A percentile compares a stretch with the other conserved stretches of the same genome.
Evolutionary conservation across 2,888 invertebrate species (phyloP).

Genomic region (Orthosia gracilis): DNA sequence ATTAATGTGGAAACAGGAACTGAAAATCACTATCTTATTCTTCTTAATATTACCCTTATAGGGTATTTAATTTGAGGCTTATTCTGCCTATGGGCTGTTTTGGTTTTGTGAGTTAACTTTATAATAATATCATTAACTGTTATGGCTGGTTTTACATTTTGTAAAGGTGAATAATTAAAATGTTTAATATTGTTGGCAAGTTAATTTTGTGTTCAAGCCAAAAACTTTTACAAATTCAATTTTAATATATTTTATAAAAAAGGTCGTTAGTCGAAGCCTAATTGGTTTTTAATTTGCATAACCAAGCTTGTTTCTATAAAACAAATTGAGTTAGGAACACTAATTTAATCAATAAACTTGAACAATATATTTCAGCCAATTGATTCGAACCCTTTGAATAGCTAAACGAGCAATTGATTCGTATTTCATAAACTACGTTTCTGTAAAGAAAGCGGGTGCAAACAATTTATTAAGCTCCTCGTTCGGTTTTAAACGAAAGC

Average conservation of each 20-base stretch:
- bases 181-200: slow-evolving; percentile 16
- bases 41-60: too few species aligned
- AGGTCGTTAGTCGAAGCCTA: slow-evolving; percentile 10
- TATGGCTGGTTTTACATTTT: neutral
- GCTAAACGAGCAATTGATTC: slow-evolving; percentile 50
- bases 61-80: too few species aligned
- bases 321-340: neutral
- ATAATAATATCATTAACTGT: too few species aligned
- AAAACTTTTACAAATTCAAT: slow-evolving; percentile 20
- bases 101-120: too few species aligned
- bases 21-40: too few species aligned
- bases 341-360: slow-evolving; percentile 18
- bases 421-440: slow-evolving; percentile 54
- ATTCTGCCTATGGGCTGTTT: too few species aligned
- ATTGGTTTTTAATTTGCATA: slow-evolving; percentile 7
- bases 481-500: slow-evolving; percentile 62
- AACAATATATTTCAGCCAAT: slow-evolving; percentile 29
- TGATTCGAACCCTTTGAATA: slow-evolving; percentile 21
- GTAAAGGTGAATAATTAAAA: slow-evolving; percentile 13
- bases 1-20: too few species aligned
- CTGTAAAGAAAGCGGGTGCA: slow-evolving; percentile 53
- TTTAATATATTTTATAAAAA: slow-evolving; percentile 5
- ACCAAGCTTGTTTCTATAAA: slow-evolving; percentile 13
- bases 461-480: slow-evolving; percentile 70
- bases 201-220: slow-evolving; percentile 14